Base-by-base conservation (phyloP, 2,888 invertebrate species). In the Drosophila melanosoma region DNA sequence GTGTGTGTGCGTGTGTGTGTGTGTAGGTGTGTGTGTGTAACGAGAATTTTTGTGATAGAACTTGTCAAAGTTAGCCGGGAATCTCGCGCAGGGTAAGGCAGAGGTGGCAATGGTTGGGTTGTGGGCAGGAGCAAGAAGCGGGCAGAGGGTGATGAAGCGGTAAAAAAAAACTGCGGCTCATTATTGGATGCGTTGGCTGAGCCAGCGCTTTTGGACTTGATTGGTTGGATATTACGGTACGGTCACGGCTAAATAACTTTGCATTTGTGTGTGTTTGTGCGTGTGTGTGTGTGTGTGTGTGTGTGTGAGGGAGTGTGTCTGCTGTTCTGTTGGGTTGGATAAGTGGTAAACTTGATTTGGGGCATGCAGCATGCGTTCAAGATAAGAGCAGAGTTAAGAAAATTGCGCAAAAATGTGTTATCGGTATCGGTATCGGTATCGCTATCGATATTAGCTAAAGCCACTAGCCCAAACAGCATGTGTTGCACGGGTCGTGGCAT, bases 281-380 rank as follows among this genome's bases (percentile, higher is more conserved):
- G 42, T n/a, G 38, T 59, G 49, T 17, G 23, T 60, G 15, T n/a
- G 12, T n/a, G n/a, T 40, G 17, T 49, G 51, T 56, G 20, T 49
- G 15, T 64, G 23, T 38, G 6, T n/a, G 38, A 15, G 45, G 54
- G 49, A 62, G 36, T 65, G 23, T 64, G 38, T 36, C 20, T 42
- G 51, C 45, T 17, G 36, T 42, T 67, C 26, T 51, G 20, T 38
- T 33, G 32, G 49, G 45, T 26, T 51, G 26, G 59, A 10, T 40
- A 33, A 29, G 23, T 48, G 35, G 45, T 69, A 23, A 40, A 52
- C 23, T 60, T 38, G 52, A 12, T 40, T 56, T 15, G 52, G 26
- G 12, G 42, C 78, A 78, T 78, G 78, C 78, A 75, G 62, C 78
- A 78, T 78, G 78, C 78, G 35, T 78, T 75, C 52, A 49, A 62